Evolutionary conservation across 2,797 vertebrate species (phyloP).

Genomic region (Myotis findleyi): DNA sequence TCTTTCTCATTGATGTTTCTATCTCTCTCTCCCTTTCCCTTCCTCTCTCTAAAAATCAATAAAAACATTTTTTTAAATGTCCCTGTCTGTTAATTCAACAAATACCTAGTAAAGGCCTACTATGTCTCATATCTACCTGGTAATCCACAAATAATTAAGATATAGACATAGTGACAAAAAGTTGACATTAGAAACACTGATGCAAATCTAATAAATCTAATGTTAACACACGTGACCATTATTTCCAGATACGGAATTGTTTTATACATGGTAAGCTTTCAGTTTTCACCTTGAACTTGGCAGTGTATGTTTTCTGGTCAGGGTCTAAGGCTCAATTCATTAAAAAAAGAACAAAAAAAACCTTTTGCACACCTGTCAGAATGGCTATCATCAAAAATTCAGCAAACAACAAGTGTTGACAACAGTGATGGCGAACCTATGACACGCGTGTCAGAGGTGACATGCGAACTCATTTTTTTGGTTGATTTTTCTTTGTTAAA

Average conservation of each 20-base stretch:
- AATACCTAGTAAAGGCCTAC: not conserved
- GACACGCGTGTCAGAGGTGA: too few relatives aligned
- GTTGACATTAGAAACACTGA: not conserved
- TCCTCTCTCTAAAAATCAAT: too few relatives aligned
- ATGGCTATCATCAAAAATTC: not conserved
- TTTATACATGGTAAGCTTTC: not conserved
- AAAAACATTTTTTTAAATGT: too few relatives aligned
- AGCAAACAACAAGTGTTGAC: not conserved
- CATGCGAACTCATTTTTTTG: too few relatives aligned
- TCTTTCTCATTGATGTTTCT: too few relatives aligned
- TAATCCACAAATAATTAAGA: conserved; percentile 9
- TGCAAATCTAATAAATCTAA: not conserved
- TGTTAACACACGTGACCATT: not conserved
- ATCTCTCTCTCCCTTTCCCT: too few relatives aligned
- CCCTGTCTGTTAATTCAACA: not conserved
- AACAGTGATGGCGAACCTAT: not conserved
- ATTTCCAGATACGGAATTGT: not conserved
- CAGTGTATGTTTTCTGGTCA: not conserved
- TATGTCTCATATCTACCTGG: not conserved
- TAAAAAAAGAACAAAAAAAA: not conserved
- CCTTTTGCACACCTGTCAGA: not conserved
- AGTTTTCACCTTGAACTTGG: conserved; percentile 4
- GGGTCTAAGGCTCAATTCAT: not conserved
- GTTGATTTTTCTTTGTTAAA: too few relatives aligned
- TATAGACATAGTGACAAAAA: not conserved